Conservation (phyloP, 2,888 invertebrate species). For the Ophion obscuratus region DNA sequence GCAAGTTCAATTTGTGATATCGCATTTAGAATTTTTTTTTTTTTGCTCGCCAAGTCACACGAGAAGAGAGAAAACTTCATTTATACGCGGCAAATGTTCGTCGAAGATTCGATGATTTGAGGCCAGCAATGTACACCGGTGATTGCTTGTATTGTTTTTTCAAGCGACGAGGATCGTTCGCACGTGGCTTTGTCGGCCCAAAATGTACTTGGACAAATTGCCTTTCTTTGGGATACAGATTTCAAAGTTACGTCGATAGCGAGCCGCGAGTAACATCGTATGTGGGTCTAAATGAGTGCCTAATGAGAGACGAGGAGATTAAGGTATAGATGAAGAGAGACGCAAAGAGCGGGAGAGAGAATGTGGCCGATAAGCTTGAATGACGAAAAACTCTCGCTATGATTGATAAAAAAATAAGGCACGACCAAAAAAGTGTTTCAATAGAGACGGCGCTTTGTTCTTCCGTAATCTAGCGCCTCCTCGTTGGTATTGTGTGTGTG, state of each 20-base stretch:
- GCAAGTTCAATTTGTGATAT: conserved; percentile 31
- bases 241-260: too few species aligned
- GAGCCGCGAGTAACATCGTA: too few species aligned
- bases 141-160: background rate
- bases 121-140: background rate
- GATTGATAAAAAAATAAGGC: too few species aligned
- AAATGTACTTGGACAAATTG: too few species aligned
- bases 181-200: too few species aligned
- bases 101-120: background rate
- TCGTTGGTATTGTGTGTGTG: background rate
- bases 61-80: background rate
- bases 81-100: background rate
- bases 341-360: background rate
- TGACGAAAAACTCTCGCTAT: too few species aligned
- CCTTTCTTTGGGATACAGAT: too few species aligned
- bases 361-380: background rate
- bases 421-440: background rate
- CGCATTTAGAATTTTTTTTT: background rate
- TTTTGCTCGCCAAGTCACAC: background rate
- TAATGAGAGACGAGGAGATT: too few species aligned
- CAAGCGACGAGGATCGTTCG: too few species aligned
- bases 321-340: background rate
- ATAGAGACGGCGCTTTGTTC: background rate
- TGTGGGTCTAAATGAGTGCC: too few species aligned
- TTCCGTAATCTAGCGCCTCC: conserved; percentile 18